Conservation (phyloP, 2,888 invertebrate species). For the Drosophila pullipes region DNA sequence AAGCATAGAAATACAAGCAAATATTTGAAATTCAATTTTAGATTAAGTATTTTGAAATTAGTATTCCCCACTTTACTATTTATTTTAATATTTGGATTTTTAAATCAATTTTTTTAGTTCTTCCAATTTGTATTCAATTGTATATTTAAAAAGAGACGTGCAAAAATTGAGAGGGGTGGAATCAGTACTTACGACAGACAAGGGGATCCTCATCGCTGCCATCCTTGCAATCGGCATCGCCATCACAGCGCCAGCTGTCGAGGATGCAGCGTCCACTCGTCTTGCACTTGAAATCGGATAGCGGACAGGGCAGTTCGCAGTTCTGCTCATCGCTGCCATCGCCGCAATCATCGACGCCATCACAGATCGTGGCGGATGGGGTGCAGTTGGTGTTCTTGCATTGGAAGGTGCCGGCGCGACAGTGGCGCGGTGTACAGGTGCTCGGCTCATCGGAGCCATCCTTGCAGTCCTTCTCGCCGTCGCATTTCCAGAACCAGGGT, state of each 20-base stretch:
- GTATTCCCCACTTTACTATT: no score
- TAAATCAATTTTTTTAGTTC: background rate
- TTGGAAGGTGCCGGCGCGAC: slow-evolving; percentile 96
- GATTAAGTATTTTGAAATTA: no score
- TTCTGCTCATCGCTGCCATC: slow-evolving; percentile 95
- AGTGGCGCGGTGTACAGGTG: slow-evolving; percentile 93
- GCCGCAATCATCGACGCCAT: slow-evolving; percentile 96
- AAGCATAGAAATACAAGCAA: background rate
- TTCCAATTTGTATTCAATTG: background rate
- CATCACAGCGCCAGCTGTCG: slow-evolving; percentile 96
- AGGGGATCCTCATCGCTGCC: slow-evolving; percentile 96
- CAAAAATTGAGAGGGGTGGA: background rate
- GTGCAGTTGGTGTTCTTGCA: slow-evolving; percentile 97
- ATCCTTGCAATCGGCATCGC: slow-evolving; percentile 97
- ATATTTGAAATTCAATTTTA: background rate
- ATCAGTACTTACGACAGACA: slow-evolving; percentile 90
- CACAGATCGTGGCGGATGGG: slow-evolving; percentile 96
- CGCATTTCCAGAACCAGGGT: slow-evolving; percentile 93
- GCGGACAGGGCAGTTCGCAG: slow-evolving; percentile 94
- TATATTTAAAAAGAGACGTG: no score
- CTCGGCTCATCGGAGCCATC: slow-evolving; percentile 96
- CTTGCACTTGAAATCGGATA: slow-evolving; percentile 95
- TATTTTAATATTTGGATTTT: background rate
- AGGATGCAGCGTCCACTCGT: slow-evolving; percentile 95
- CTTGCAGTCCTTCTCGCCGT: slow-evolving; percentile 96